Evolutionary conservation across 2,113 vertebrate genomes (phyloP), one percentile per base, ranked within the genome.

Genomic region (Turdus rufiventris): DNA sequence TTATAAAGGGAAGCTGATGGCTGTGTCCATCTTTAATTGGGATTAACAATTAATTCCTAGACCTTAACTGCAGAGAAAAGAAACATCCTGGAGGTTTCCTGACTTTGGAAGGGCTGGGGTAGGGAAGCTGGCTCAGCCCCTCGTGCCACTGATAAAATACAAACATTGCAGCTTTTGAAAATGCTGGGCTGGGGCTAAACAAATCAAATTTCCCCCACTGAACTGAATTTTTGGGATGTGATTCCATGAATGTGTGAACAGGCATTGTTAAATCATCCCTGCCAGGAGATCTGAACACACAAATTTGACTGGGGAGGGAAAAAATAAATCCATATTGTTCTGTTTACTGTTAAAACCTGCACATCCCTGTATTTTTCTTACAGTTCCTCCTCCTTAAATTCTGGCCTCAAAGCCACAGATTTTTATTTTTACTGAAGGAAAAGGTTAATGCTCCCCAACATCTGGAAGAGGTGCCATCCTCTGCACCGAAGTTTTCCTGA

Each of bases 261-360:
- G 33, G 1, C 26, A 57, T 13, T 40, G 17, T 40, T 67, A 14
- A 65, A 66, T 51, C 63, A 47, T 2, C 54, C 2, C 23, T 29
- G 42, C 31, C 65, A 65, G 33, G 26, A 73, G 38, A 56, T 15
- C 14, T 61, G 50, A 65, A 31, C 33, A 51, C n/a, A 50, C 24
- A 38, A 25, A 70, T 2, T 4, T 20, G 9, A 58, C 26, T 14
- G 13, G 8, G 1, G 3, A 3, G 9, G 10, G 2, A 2, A 3
- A 19, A 14, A 43, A 58, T 4, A 34, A 85, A 18, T 36, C 31
- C 0, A 0, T 18, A 11, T 78, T 85, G 90, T 85, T 77, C 28
- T 73, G 16, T 57, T 85, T 57, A 5, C 8, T 78, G 36, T 38
- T 82, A 58, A 75, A 62, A 60, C 5, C 34, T 70, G 34, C 48